phyloP scores from a whole-genome alignment of 2,113 vertebrate species.

The Phalacrocorax aristotelis region DNA sequence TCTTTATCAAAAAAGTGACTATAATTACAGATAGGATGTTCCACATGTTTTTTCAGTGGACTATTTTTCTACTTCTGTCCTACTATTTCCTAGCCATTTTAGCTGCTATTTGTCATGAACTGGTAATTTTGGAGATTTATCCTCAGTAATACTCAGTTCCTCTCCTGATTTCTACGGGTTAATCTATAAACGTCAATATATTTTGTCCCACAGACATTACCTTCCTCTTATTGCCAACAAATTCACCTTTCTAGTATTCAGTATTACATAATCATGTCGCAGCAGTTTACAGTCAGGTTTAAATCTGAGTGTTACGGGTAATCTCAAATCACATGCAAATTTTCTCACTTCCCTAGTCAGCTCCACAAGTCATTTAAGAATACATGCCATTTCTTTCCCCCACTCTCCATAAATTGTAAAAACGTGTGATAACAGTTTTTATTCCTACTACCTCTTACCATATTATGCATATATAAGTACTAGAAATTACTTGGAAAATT shows the following conservation, averaged over 20 bases:
- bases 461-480: not conserved
- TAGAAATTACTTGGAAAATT: not conserved
- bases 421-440: not conserved
- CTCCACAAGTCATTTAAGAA: not conserved
- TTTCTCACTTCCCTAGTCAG: not conserved
- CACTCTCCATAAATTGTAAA: not conserved
- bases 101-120: not conserved
- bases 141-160: not conserved
- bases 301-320: not conserved
- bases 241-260: not conserved
- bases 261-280: not conserved
- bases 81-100: not conserved
- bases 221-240: not conserved
- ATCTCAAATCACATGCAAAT: not conserved
- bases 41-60: not conserved
- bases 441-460: not conserved
- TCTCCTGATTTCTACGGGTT: not conserved
- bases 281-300: not conserved
- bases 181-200: not conserved
- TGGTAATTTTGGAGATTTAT: not conserved
- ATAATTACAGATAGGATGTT: not conserved
- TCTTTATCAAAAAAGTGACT: not conserved
- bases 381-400: not conserved
- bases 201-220: not conserved
- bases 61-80: not conserved